These are phyloP conservation scores for Campoplex nolae DNA, from an alignment of 2,888 invertebrate genomes.

Conservation along the genomic window DNA sequence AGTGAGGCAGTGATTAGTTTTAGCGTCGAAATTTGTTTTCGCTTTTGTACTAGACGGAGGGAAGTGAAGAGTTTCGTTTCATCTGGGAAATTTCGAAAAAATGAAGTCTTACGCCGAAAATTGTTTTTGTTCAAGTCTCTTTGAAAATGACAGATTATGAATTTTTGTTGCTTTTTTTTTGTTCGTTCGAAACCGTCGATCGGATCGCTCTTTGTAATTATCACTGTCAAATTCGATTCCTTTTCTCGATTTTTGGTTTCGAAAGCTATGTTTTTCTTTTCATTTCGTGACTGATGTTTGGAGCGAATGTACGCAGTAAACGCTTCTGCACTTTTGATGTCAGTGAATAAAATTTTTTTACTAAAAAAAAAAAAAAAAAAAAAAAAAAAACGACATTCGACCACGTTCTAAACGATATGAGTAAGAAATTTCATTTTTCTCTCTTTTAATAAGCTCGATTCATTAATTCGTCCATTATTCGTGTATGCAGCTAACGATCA, in stretches of 20 bases:
- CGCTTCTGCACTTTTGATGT: constrained; percentile 33
- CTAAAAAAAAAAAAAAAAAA: neutral
- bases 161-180: neutral
- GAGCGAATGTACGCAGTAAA: constrained; percentile 28
- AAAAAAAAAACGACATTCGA: constrained; percentile 25
- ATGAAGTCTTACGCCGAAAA: constrained; percentile 44
- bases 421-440: constrained; percentile 57
- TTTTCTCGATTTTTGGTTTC: neutral
- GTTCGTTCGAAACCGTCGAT: constrained; percentile 45
- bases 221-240: constrained; percentile 23
- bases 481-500: constrained; percentile 48
- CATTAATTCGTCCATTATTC: constrained; percentile 66
- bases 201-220: constrained; percentile 57
- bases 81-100: constrained; percentile 55
- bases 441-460: constrained; percentile 67
- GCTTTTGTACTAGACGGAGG: constrained; percentile 62
- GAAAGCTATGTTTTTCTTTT: constrained; percentile 1
- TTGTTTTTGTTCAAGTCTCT: constrained; percentile 6
- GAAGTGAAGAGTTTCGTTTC: constrained; percentile 10
- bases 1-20: constrained; percentile 57
- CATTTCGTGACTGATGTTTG: neutral
- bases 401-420: constrained; percentile 59
- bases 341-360: constrained; percentile 26
- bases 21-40: constrained; percentile 49
- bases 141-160: constrained; percentile 24